A percentile compares a stretch with the other conserved stretches of the same genome.
Evolutionary conservation across 2,797 vertebrate genomes (phyloP).

Genomic region (Threskiornis aethiopicus): DNA sequence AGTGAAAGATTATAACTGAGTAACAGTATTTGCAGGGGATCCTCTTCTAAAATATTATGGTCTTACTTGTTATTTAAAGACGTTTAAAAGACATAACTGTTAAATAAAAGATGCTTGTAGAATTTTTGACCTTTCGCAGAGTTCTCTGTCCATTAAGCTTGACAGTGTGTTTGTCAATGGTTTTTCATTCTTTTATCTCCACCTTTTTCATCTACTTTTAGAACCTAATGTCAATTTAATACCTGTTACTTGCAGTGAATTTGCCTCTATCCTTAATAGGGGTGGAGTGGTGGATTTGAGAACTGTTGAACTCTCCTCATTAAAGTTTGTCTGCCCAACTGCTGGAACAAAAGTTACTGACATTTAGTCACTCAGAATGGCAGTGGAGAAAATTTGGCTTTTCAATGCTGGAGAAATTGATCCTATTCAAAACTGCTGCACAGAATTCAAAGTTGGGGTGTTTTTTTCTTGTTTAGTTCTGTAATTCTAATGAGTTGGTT

Average conservation of each 20-base stretch:
- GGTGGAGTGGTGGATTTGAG: background rate
- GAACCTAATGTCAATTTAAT: background rate
- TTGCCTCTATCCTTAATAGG: background rate
- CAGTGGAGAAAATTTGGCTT: background rate
- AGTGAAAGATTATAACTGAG: background rate
- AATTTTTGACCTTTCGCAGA: accelerated
- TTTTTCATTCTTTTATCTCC: background rate
- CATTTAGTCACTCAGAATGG: background rate
- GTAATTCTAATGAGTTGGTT: background rate
- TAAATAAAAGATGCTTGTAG: background rate
- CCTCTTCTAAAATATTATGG: background rate
- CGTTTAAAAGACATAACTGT: background rate
- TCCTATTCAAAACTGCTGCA: background rate
- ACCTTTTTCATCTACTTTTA: background rate
- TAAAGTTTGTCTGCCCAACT: background rate
- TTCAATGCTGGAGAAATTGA: background rate
- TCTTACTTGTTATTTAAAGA: background rate
- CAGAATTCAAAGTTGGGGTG: background rate
- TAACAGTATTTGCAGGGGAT: background rate
- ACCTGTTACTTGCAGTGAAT: background rate
- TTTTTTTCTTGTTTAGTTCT: background rate
- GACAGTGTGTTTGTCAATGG: background rate
- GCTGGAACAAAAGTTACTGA: background rate
- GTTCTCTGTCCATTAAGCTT: background rate
- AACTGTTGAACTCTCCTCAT: background rate